Evolutionary conservation across 2,888 invertebrate genomes (phyloP), one percentile per base, ranked within the genome.

Genomic region (Lutraria lutraria): DNA sequence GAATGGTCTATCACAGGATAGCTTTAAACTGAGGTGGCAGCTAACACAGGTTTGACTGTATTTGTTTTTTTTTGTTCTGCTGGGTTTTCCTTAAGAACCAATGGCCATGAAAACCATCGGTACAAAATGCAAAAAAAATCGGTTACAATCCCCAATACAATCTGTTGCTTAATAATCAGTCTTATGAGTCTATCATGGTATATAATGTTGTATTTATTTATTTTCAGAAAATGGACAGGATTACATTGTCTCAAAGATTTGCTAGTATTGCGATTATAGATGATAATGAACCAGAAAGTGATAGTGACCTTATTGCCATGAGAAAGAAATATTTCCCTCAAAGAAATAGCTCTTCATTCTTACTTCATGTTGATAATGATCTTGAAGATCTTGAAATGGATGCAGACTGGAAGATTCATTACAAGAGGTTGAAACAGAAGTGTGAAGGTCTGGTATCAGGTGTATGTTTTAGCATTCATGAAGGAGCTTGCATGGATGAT

Each of bases 241-340:
- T 80, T 1, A 21, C 80, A 12, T 80, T 85, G 43, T 72, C 76
- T 56, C 79, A 85, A n/a, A 79, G 85, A 52, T 85, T 85, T 43
- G 34, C 52, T 25, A 31, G 31, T 15, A 60, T 56, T 34, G 80
- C 56, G 43, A 29, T 79, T 19, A 60, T 80, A 19, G 34, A 72
- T 72, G 54, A 25, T 54, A 54, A 72, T 72, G 84, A 19, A 31
- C 80, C 1, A 16, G 52, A 84, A n/a, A 52, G 29, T 29, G 84
- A 76, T 54, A 16, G 19, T 76, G 83, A 76, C 34, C 29, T 76
- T 31, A 19, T 76, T 76, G 76, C 76, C 31, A 76, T 76, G 76
- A 76, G 76, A 76, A 13, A 76, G 34, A 34, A 34, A 76, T 76
- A 76, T 76, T 31, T 76, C 16, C 25, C n/a, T n/a, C 12, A n/a